phyloP scores from a whole-genome alignment of 2,113 vertebrate species.

The Eurystomus gularis region DNA sequence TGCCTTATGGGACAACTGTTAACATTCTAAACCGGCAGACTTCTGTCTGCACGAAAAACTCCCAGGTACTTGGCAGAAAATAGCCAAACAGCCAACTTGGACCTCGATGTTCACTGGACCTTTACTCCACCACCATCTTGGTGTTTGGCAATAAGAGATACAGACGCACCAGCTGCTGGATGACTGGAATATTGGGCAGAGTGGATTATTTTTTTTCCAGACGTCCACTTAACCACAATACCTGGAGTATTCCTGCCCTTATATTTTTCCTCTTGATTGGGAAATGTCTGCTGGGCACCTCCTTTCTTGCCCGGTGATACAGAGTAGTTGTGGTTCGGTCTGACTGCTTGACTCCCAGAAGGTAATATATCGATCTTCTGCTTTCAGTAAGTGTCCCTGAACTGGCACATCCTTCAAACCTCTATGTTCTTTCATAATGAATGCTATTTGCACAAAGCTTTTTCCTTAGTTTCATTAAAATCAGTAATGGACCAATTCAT shows the following conservation, averaged over 20 bases:
- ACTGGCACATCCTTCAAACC: not conserved
- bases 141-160: not conserved
- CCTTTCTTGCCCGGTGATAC: not conserved
- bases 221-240: not conserved
- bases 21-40: not conserved
- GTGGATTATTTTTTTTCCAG: not conserved
- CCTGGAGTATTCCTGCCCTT: not conserved
- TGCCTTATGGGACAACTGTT: not conserved
- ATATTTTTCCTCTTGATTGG: not conserved
- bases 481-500: constrained; percentile 94
- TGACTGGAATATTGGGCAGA: not conserved
- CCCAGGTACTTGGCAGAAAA: not conserved
- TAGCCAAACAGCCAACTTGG: not conserved
- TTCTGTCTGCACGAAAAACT: not conserved
- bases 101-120: not conserved
- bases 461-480: constrained; percentile 74
- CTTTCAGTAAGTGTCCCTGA: not conserved
- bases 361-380: not conserved
- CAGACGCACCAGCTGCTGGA: not conserved
- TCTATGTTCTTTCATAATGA: not conserved
- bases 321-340: not conserved
- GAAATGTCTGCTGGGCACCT: not conserved
- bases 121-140: not conserved
- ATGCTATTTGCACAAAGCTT: rapidly evolving
- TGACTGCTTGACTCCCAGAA: not conserved